Evolutionary conservation across 30 jellyfish, hydroid and myxozoan species (phyloP).

Genomic region (Chrysaora quinquecirrha): DNA sequence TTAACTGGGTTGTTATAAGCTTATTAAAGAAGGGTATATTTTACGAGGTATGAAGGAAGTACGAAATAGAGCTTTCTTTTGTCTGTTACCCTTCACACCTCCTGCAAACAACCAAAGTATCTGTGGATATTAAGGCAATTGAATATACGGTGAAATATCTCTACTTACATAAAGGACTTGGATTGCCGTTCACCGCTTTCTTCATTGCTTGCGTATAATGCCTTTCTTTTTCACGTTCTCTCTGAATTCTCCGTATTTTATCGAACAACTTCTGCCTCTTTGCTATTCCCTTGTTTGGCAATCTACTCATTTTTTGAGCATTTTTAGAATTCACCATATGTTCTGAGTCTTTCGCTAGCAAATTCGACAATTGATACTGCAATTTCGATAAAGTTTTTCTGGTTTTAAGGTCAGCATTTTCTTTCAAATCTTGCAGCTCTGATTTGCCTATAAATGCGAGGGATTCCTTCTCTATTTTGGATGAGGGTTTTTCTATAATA

Average conservation of each 20-base stretch:
- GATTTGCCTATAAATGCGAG: not conserved
- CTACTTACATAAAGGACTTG: too few species aligned
- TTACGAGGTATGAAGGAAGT: too few species aligned
- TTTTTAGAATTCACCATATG: not conserved
- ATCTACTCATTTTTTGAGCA: not conserved
- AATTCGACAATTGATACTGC: conserved; percentile 46
- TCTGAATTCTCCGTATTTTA: conserved; percentile 35
- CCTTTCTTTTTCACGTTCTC: conserved; percentile 48
- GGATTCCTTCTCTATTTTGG: not conserved
- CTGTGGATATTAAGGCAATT: too few species aligned
- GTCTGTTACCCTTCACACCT: too few species aligned
- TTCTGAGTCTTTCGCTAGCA: conserved; percentile 43
- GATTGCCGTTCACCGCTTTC: too few species aligned
- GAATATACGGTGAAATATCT: too few species aligned
- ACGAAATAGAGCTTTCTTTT: too few species aligned
- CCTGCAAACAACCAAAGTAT: too few species aligned
- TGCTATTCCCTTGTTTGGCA: not conserved
- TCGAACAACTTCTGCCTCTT: conserved; percentile 45
- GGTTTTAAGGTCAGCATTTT: not conserved
- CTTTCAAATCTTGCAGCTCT: not conserved
- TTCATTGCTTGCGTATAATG: conserved; percentile 6
- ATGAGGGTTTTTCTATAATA: not conserved
- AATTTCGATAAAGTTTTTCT: conserved; percentile 8
- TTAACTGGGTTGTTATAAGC: too few species aligned
- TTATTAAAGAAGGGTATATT: too few species aligned